Percentiles rank a stretch among this genome's conserved stretches.
These are phyloP conservation scores for Anthonomus grandis DNA, from an alignment of 1,140 invertebrate genomes.

Conservation along the genomic window DNA sequence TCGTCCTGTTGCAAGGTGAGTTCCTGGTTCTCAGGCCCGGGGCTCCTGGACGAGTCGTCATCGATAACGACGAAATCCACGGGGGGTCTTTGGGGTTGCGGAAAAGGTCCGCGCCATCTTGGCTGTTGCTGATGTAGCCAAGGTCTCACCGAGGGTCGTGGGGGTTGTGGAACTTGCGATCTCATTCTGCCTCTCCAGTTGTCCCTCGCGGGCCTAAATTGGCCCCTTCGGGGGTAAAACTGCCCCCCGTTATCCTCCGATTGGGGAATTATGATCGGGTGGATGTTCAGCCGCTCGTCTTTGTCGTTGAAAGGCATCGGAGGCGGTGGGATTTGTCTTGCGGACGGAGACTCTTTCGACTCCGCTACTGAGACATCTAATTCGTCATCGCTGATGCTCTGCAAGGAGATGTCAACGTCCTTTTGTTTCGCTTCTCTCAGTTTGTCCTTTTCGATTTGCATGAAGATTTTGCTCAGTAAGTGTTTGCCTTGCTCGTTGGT, in stretches of 20 bases:
- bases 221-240: neutral
- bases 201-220: slow-evolving; percentile 10
- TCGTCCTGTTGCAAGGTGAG: slow-evolving; percentile 62
- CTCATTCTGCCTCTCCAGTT: slow-evolving; percentile 8
- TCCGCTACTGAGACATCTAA: slow-evolving; percentile 37
- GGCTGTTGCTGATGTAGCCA: slow-evolving; percentile 27
- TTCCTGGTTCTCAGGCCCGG: slow-evolving; percentile 23
- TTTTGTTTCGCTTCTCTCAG: slow-evolving; percentile 70
- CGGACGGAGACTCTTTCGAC: neutral
- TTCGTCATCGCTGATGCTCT: slow-evolving; percentile 52
- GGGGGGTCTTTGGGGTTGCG: neutral
- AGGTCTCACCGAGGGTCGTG: slow-evolving; percentile 34
- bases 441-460: slow-evolving; percentile 76
- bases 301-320: slow-evolving; percentile 33
- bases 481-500: slow-evolving; percentile 76
- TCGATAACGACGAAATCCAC: neutral
- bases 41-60: slow-evolving; percentile 14
- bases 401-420: slow-evolving; percentile 51
- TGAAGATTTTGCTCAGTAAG: slow-evolving; percentile 72
- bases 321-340: neutral
- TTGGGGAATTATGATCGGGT: neutral
- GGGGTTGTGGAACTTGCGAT: slow-evolving; percentile 24
- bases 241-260: neutral
- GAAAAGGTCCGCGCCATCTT: slow-evolving; percentile 11
- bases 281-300: slow-evolving; percentile 28